These are phyloP conservation scores for Alloscopus bannaensis DNA, from an alignment of 2,888 invertebrate genomes.

Conservation along the genomic window DNA sequence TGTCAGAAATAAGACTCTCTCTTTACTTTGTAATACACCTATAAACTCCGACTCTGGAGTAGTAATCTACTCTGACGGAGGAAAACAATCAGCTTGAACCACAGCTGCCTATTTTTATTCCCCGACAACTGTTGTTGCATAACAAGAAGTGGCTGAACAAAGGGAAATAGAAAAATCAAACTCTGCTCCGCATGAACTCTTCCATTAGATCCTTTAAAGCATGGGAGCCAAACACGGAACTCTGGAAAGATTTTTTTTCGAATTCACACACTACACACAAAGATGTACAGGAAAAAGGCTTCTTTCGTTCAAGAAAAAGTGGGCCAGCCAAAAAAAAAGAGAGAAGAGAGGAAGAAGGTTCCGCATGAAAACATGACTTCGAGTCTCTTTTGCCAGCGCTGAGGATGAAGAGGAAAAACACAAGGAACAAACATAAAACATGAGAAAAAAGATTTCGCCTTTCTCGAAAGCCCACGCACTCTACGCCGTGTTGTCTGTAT, in stretches of 20 bases:
- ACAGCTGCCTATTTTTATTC: too few relatives aligned
- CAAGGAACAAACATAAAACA: not conserved
- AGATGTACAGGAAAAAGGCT: too few relatives aligned
- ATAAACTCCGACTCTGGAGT: too few relatives aligned
- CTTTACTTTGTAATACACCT: too few relatives aligned
- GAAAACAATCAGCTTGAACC: conserved; percentile 28
- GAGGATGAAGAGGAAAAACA: not conserved
- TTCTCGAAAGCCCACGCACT: conserved; percentile 48
- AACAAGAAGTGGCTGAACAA: conserved; percentile 1
- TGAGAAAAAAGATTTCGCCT: conserved; percentile 7
- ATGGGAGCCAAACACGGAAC: too few relatives aligned
- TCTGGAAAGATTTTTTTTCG: too few relatives aligned
- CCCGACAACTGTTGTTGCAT: conserved; percentile 33
- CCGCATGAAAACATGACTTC: conserved; percentile 30
- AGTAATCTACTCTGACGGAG: too few relatives aligned
- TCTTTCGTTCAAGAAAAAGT: too few relatives aligned
- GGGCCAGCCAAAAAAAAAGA: conserved; percentile 27
- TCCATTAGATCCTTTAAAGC: too few relatives aligned
- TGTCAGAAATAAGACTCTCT: too few relatives aligned
- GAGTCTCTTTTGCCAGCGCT: conserved; percentile 5
- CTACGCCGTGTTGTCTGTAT: too few relatives aligned
- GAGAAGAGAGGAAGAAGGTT: conserved; percentile 2
- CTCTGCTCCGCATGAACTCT: not conserved
- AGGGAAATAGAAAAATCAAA: conserved; percentile 36
- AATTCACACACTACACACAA: too few relatives aligned